phyloP scores from a whole-genome alignment of 2,888 invertebrate genomes.

The Ormyrus labotus region DNA sequence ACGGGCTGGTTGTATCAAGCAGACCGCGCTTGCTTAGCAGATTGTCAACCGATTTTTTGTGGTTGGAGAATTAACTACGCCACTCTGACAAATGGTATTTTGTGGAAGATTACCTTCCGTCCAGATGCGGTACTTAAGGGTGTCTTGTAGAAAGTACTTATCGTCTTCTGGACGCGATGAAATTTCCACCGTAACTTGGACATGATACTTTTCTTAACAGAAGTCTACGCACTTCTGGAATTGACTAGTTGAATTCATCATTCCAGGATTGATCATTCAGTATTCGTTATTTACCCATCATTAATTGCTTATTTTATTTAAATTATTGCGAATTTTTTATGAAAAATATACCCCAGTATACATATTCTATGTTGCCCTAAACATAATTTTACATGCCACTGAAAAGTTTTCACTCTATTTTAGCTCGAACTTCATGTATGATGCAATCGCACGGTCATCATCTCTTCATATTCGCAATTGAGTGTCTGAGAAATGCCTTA shows the following conservation, averaged over 20 bases:
- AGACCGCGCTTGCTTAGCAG: slow-evolving; percentile 53
- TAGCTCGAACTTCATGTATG: background rate
- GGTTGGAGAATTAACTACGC: no score
- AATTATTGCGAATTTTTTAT: slow-evolving; percentile 39
- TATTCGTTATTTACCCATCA: background rate
- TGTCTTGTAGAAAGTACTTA: no score
- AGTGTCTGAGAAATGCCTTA: background rate
- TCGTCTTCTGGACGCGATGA: no score
- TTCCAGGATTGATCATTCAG: no score
- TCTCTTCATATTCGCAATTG: background rate
- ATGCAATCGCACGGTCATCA: background rate
- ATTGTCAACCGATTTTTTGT: no score
- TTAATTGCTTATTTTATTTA: slow-evolving; percentile 25
- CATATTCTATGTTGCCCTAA: background rate
- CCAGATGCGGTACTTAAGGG: no score
- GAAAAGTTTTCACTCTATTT: background rate
- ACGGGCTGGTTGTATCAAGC: slow-evolving; percentile 66
- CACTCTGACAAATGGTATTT: no score
- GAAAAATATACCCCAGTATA: slow-evolving; percentile 42
- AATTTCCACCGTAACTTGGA: background rate
- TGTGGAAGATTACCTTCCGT: no score
- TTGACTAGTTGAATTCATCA: no score
- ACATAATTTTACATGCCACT: no score
- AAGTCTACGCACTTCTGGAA: no score
- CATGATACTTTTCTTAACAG: no score